Base-by-base conservation (phyloP, 2,113 vertebrate species). In the Diphyllodes magnificus region DNA sequence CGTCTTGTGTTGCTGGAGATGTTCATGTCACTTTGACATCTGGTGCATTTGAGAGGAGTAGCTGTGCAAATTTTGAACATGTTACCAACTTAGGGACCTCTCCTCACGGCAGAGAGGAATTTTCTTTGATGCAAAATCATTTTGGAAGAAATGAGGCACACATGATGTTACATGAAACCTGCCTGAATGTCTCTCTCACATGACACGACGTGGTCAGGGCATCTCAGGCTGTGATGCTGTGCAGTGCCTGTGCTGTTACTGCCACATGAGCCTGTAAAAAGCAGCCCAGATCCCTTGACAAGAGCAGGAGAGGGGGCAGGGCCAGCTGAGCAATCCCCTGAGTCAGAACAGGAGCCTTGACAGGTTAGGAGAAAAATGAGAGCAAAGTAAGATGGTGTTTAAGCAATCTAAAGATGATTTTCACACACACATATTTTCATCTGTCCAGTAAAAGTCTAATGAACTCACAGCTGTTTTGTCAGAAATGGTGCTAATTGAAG, bases 121-220 rank as follows among this genome's bases (percentile, higher is more conserved):
- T 83, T 79, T 65, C 20, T 75, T 79, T 72, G 54, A 50, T 1
- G 7, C 19, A 40, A 91, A 93, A 61, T 82, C 0, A 22, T 72
- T 93, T 91, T 0, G 1, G 40, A 49, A 76, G 57, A 91, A 92
- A 89, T 66, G 49, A 85, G 23, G 61, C 0, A 0, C 22, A 7
- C 11, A 49, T 10, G 24, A 28, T 42, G 25, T 25, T 47, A 7
- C 4, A 7, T 6, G 44, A 71, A 92, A 66, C 33, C 15, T 82
- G 23, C 13, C 27, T 51, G 56, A 56, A 51, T 40, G 24, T 47
- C 21, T 39, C 13, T 63, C 7, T 40, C n/a, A n/a, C 40, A 64
- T 71, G 33, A 15, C 0, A 2, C 0, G 0, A 3, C 0, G 0
- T 16, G 6, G 0, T 1, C 60, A 44, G 17, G 31, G 10, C 49